Percentiles rank a stretch among this genome's conserved stretches.
Conservation (phyloP, 2,888 invertebrate species). For the Trichogramma dendrolimi region DNA sequence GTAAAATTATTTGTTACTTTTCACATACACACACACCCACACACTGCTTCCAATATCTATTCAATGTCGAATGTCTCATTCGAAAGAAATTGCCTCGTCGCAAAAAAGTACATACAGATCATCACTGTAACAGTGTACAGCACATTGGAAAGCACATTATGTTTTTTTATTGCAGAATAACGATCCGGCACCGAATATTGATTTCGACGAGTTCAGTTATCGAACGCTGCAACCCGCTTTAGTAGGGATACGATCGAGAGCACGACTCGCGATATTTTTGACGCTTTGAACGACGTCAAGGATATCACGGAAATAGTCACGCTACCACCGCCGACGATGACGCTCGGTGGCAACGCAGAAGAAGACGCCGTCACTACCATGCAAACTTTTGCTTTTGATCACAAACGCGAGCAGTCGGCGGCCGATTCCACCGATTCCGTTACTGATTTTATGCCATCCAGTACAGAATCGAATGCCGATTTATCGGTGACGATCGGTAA, state of each 20-base stretch:
- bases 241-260: neutral
- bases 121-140: slow-evolving; percentile 36
- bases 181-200: slow-evolving; percentile 38
- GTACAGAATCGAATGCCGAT: slow-evolving; percentile 25
- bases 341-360: no score
- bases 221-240: neutral
- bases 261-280: neutral
- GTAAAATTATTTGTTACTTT: no score
- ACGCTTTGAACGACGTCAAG: neutral
- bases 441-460: slow-evolving; percentile 19
- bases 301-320: no score
- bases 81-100: no score
- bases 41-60: no score
- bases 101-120: no score
- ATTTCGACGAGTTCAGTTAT: slow-evolving; percentile 37
- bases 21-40: no score
- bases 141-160: slow-evolving; percentile 37
- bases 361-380: no score
- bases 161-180: slow-evolving; percentile 44
- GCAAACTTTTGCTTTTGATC: no score
- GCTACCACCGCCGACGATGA: no score
- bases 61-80: no score
- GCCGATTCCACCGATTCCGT: neutral
- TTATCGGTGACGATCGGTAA: slow-evolving; percentile 24
- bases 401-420: no score